Base-by-base conservation (phyloP, 2,797 vertebrate genomes). In the Sebastes reedi region DNA sequence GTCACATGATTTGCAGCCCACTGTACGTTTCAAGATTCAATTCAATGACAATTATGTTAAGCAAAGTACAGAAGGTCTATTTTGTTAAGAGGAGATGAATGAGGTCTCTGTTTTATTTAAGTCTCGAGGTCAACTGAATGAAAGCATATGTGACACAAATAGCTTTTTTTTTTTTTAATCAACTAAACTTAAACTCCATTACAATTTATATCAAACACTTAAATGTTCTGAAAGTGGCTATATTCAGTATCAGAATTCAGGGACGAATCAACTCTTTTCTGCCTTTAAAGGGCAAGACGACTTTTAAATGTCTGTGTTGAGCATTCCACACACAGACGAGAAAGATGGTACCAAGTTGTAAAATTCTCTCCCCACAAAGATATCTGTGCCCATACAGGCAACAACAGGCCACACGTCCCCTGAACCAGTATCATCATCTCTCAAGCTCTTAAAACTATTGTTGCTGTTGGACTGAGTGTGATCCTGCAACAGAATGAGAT, bases 341-440 rank as follows among this genome's bases (percentile, higher is more conserved):
- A 94, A 96, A 95, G 89, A 89, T 95, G 77, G 85, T 88, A 94
- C 91, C 85, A 72, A 88, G 88, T 90, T 95, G 94, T 92, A 92
- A 95, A 92, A 95, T 94, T 94, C 93, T 91, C 87, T 69, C 81
- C 77, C 69, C 81, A 83, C 90, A 88, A 83, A 88, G 88, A 82
- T 82, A 89, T 86, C 87, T 81, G 75, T 73, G 87, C 84, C 80
- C 74, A 46, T 46, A 46, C 42, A 65, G 61, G 80, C 88, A 84
- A 89, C 75, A 76, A 77, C 72, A 85, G 64, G 62, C 88, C 60
- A 59, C 68, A 42, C 34, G 73, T 68, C 75, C 78, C 71, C 78
- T 60, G 72, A 79, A 71, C 75, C 56, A 52, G 52, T 14, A 62
- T 70, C 67, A 68, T 60, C 25, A 25, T 56, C 67, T 69, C 52